These are phyloP conservation scores for Drosophila obscura DNA, from an alignment of 1,140 invertebrate genomes.

Conservation along the genomic window DNA sequence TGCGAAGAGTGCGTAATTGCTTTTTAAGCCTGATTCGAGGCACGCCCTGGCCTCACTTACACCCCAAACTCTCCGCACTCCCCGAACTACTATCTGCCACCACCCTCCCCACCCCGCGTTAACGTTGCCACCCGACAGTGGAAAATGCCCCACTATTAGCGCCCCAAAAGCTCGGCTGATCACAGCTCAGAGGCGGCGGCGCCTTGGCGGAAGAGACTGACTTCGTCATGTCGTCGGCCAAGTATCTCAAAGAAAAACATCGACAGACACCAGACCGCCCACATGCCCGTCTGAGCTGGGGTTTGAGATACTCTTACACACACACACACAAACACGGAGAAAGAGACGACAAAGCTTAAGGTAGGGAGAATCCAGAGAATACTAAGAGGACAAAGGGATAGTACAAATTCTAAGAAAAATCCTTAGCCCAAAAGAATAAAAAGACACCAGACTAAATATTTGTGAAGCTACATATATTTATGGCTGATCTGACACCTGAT, in stretches of 20 bases:
- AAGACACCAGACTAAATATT: too few relatives aligned
- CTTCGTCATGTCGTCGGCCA: conserved; percentile 29
- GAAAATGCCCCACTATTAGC: conserved; percentile 54
- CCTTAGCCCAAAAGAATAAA: too few relatives aligned
- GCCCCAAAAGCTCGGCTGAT: conserved; percentile 50
- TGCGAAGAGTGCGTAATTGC: conserved; percentile 67
- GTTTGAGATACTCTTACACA: not conserved
- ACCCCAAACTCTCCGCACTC: not conserved
- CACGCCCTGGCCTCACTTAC: conserved; percentile 44
- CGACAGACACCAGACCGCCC: not conserved
- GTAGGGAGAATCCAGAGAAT: too few relatives aligned
- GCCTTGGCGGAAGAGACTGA: conserved; percentile 59
- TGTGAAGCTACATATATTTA: too few relatives aligned
- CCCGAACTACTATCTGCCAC: not conserved
- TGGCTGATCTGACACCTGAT: too few relatives aligned
- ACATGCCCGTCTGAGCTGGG: not conserved
- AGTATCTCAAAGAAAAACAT: conserved; percentile 17
- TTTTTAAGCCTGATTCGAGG: conserved; percentile 56
- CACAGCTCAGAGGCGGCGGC: conserved; percentile 7
- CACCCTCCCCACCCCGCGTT: not conserved
- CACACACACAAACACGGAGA: not conserved
- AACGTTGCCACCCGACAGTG: not conserved
- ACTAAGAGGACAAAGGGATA: too few relatives aligned
- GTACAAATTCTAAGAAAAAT: too few relatives aligned
- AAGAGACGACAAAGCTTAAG: not conserved